Conservation (phyloP, 1,140 invertebrate genomes). For the Trachymyrmex septentrionalis region DNA sequence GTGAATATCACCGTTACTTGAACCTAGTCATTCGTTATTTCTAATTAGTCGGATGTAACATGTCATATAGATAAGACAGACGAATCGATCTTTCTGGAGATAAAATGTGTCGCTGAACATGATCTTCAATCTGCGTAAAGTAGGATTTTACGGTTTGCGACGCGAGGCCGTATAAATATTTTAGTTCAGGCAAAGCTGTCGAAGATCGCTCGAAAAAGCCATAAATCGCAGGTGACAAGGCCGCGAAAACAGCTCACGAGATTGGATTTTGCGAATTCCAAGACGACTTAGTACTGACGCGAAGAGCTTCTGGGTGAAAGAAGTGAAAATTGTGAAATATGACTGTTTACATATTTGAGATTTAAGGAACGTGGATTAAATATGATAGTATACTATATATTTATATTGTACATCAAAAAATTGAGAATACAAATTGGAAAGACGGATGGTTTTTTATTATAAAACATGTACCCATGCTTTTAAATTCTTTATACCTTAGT, state of each 20-base stretch:
- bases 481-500: background rate
- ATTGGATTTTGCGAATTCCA: constrained; percentile 60
- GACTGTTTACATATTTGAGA: constrained; percentile 17
- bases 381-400: background rate
- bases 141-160: constrained; percentile 11
- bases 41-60: constrained; percentile 80
- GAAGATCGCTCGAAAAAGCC: constrained; percentile 57
- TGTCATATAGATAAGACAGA: constrained; percentile 60
- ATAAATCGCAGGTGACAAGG: constrained; percentile 55
- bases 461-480: no score
- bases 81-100: constrained; percentile 45
- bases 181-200: constrained; percentile 48
- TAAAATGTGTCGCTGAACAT: constrained; percentile 11
- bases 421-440: background rate
- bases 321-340: constrained; percentile 37
- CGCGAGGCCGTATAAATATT: constrained; percentile 58
- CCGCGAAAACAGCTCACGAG: constrained; percentile 46
- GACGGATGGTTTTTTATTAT: background rate
- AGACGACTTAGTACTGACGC: constrained; percentile 13
- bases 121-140: constrained; percentile 18
- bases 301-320: constrained; percentile 26
- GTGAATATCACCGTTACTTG: constrained; percentile 78
- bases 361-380: constrained; percentile 5
- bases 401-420: background rate
- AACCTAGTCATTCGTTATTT: constrained; percentile 69